Percentiles rank a stretch among this genome's conserved stretches.
These are phyloP conservation scores for Escarpia spicata DNA, from an alignment of 2,888 invertebrate species.

Conservation along the genomic window DNA sequence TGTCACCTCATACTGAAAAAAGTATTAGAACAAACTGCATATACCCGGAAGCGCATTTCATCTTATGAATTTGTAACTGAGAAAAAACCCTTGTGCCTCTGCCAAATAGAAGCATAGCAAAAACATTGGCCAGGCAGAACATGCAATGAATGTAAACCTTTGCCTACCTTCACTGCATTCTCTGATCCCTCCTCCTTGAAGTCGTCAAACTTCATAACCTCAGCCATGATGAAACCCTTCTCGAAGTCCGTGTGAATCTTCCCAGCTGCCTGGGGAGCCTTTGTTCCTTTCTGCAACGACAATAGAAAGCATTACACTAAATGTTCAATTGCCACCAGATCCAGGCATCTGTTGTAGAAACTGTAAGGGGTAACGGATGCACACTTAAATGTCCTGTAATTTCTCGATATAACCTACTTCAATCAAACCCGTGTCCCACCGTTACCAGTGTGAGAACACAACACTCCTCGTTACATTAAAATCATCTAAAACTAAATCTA, in stretches of 20 bases:
- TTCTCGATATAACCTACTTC: background rate
- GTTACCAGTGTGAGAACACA: too few species aligned
- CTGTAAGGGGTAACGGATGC: background rate
- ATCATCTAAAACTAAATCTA: too few species aligned
- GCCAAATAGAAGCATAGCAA: too few species aligned
- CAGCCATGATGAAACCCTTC: conserved; percentile 99
- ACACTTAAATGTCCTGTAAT: background rate
- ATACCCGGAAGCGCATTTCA: too few species aligned
- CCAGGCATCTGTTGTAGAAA: background rate
- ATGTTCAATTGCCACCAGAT: background rate
- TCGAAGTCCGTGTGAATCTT: conserved; percentile 99
- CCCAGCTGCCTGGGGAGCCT: conserved; percentile 98
- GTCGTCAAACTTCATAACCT: conserved; percentile 97
- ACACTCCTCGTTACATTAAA: too few species aligned
- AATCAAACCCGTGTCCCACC: too few species aligned
- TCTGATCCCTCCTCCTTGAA: conserved; percentile 96
- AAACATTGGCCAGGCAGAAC: too few species aligned
- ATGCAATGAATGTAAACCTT: too few species aligned
- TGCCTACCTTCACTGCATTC: conserved; percentile 80
- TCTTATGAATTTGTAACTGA: too few species aligned
- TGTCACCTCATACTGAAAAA: too few species aligned
- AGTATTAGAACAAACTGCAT: background rate
- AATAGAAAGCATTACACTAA: background rate
- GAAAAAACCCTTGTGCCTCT: too few species aligned
- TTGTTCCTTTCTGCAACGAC: conserved; percentile 86